Evolutionary conservation across 2,888 invertebrate species (phyloP).

Genomic region (Microplitis manilae): DNA sequence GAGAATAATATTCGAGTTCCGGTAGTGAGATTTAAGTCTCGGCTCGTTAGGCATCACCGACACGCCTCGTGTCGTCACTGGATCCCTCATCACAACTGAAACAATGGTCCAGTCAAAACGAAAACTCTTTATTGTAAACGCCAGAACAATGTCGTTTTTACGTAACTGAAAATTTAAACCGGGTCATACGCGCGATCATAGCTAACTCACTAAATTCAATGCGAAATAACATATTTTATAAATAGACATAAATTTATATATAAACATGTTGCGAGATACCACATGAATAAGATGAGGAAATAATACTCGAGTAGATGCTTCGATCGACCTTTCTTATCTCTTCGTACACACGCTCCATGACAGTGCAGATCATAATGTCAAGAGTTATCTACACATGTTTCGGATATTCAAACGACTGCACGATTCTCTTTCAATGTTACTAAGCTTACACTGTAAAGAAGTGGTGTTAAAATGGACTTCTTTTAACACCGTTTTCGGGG

Average conservation of each 20-base stretch:
- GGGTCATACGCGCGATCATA: slow-evolving; percentile 40
- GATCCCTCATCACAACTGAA: neutral
- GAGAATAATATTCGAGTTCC: slow-evolving; percentile 9
- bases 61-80: slow-evolving; percentile 29
- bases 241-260: neutral
- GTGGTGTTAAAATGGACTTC: too few species aligned
- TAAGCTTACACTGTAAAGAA: too few species aligned
- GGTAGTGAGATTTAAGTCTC: slow-evolving; percentile 20
- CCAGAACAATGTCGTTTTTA: slow-evolving; percentile 40
- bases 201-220: neutral
- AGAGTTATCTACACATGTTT: neutral
- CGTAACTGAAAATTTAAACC: slow-evolving; percentile 43
- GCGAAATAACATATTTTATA: neutral
- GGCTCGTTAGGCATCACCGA: slow-evolving; percentile 29
- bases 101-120: slow-evolving; percentile 29
- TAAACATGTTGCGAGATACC: neutral
- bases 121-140: slow-evolving; percentile 17
- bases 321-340: slow-evolving; percentile 16
- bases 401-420: neutral
- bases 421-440: neutral
- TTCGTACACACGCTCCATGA: neutral
- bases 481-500: too few species aligned
- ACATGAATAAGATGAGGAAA: slow-evolving; percentile 2
- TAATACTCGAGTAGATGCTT: neutral
- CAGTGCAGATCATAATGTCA: neutral